Evolutionary conservation across 2,888 invertebrate species (phyloP).

Genomic region (Tholera decimalis): DNA sequence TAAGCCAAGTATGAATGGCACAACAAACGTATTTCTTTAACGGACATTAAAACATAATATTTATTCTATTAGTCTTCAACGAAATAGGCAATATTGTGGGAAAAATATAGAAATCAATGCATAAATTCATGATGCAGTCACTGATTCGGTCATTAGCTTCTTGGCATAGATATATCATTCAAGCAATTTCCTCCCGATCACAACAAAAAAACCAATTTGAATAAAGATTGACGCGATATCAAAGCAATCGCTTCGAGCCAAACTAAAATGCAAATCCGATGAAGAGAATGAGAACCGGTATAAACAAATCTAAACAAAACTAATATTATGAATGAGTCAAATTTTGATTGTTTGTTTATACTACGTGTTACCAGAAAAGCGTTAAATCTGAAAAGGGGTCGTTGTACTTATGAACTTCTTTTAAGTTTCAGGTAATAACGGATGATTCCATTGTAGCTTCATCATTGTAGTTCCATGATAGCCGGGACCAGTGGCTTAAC

Average conservation of each 20-base stretch:
- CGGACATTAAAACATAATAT: slow-evolving; percentile 14
- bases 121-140: slow-evolving; percentile 38
- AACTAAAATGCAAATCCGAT: slow-evolving; percentile 54
- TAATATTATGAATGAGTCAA: not conserved
- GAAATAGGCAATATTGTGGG: slow-evolving; percentile 11
- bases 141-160: slow-evolving; percentile 62
- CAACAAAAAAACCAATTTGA: slow-evolving; percentile 61
- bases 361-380: no score
- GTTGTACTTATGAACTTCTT: no score
- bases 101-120: slow-evolving; percentile 38
- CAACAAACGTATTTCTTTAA: slow-evolving; percentile 5
- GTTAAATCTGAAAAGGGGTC: no score
- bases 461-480: no score
- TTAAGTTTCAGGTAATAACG: no score
- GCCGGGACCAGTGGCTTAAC: no score
- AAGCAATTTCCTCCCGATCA: slow-evolving; percentile 47
- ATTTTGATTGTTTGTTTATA: not conserved
- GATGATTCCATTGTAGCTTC: no score
- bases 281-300: slow-evolving; percentile 36
- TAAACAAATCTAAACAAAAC: slow-evolving; percentile 21
- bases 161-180: slow-evolving; percentile 61
- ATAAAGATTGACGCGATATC: slow-evolving; percentile 51
- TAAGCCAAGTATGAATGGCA: slow-evolving; percentile 17
- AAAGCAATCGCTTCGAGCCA: slow-evolving; percentile 37
- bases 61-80: slow-evolving; percentile 4